Percentiles rank a stretch among this genome's conserved stretches.
Conservation (phyloP, 2,888 invertebrate genomes). For the Agonopterix subpropinquella region DNA sequence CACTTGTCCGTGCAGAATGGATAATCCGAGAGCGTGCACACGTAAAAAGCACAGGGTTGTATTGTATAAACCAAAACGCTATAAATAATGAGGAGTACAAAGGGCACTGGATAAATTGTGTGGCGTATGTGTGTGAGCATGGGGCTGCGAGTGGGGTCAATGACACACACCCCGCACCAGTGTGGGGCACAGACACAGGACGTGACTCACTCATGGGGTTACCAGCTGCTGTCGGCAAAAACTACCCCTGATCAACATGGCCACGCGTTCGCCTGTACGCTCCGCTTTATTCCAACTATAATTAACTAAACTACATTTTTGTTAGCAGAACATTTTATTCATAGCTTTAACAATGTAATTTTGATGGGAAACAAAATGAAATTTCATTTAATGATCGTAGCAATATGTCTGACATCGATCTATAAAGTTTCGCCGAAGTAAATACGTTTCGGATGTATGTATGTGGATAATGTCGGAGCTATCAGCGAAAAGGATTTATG, state of each 20-base stretch:
- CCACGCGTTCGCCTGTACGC: constrained; percentile 31
- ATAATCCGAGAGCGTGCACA: constrained; percentile 40
- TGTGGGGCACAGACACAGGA: constrained; percentile 65
- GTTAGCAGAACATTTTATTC: constrained; percentile 15
- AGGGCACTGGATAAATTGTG: constrained; percentile 62
- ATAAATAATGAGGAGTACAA: constrained; percentile 64
- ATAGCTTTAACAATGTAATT: constrained; percentile 4
- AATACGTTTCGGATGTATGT: constrained; percentile 1
- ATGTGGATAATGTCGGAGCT: constrained; percentile 11
- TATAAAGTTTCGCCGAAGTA: constrained; percentile 4
- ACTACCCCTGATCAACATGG: constrained; percentile 50
- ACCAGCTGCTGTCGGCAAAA: constrained; percentile 71
- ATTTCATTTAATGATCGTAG: too few relatives aligned
- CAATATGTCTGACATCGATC: background rate
- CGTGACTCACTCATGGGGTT: constrained; percentile 70
- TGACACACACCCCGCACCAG: constrained; percentile 69
- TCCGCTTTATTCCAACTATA: constrained; percentile 29
- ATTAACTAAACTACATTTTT: constrained; percentile 26
- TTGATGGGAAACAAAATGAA: constrained; percentile 3
- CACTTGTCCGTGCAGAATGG: constrained; percentile 44
- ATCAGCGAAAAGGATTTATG: constrained; percentile 16
- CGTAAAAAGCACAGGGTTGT: constrained; percentile 41
- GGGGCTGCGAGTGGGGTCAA: constrained; percentile 71
- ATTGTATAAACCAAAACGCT: constrained; percentile 46
- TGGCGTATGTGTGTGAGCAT: constrained; percentile 51